Conservation (phyloP, 2,113 vertebrate species). For the Prionailurus viverrinus region DNA sequence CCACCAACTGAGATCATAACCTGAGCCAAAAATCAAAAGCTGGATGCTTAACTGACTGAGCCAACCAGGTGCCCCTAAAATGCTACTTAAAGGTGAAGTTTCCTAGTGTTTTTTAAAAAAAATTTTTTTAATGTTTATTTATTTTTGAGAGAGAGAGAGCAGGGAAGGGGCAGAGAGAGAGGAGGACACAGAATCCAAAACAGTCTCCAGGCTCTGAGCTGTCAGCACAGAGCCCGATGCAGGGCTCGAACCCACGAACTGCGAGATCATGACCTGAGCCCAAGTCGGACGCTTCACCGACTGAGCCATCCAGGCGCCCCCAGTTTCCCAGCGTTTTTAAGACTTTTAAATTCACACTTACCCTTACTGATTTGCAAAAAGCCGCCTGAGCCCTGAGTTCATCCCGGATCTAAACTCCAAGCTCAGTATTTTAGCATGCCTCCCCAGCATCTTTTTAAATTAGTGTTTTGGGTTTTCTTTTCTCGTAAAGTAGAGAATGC, state of each 20-base stretch:
- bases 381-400: too few species aligned
- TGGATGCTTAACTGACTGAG: too few species aligned
- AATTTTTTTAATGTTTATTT: not conserved
- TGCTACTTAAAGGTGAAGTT: too few species aligned
- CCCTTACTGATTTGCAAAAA: not conserved
- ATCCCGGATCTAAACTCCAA: not conserved
- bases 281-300: not conserved
- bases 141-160: not conserved
- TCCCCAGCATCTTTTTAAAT: not conserved
- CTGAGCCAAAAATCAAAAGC: too few species aligned
- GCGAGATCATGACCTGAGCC: not conserved
- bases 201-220: too few species aligned
- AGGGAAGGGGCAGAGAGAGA: not conserved
- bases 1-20: too few species aligned
- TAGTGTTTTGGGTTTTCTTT: not conserved
- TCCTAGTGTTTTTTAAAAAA: not conserved
- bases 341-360: not conserved
- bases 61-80: too few species aligned
- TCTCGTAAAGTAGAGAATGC: not conserved
- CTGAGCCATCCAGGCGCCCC: not conserved
- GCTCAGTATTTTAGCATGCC: not conserved
- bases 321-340: not conserved
- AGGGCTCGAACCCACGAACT: too few species aligned
- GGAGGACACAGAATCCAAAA: not conserved
- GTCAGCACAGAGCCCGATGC: too few species aligned